Evolutionary conservation across 2,888 invertebrate species (phyloP), one percentile per base, ranked within the genome.

Genomic region (Chloromyia formosa): DNA sequence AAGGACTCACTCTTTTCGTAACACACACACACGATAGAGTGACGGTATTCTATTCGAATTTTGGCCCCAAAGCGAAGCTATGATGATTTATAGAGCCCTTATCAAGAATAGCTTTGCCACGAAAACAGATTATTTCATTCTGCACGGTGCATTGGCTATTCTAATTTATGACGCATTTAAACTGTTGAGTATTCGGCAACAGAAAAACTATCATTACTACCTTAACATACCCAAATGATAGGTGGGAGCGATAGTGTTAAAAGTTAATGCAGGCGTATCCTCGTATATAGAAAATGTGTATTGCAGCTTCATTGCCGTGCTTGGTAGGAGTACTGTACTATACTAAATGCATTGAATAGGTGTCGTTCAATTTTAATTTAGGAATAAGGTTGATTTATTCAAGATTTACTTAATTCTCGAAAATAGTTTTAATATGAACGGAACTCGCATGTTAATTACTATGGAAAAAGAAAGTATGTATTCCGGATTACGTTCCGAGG

Each of bases 81-180:
- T n/a, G 68, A 53, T 68, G 45, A 68, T 68, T 68, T 68, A 68
- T 68, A 20, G 68, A 9, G n/a, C 60, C 23, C 68, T 68, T 68
- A 68, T 68, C 68, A 16, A 53, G 12, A 53, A 40, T 35, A 12
- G n/a, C 60, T 22, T 23, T 60, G 60, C 45, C 68, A 68, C 68
- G 68, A 68, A 68, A 68, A 68, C 54, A 68, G 68, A 68, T 68
- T 68, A 68, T 68, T 68, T 68, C 22, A 68, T 68, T 68, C 45
- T 53, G 27, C 60, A 49, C 10, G 22, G 10, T 20, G 53, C 68
- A 53, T 22, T 68, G 42, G 27, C 42, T 49, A 20, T 53, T 20
- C 49, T 68, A 68, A 68, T 53, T 68, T 68, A 68, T 45, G 68
- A 68, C 53, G 23, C 23, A n/a, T 68, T 68, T 18, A 68, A 68